Evolutionary conservation across 2,113 vertebrate species (phyloP).

Genomic region (Thinocorus orbignyianus): DNA sequence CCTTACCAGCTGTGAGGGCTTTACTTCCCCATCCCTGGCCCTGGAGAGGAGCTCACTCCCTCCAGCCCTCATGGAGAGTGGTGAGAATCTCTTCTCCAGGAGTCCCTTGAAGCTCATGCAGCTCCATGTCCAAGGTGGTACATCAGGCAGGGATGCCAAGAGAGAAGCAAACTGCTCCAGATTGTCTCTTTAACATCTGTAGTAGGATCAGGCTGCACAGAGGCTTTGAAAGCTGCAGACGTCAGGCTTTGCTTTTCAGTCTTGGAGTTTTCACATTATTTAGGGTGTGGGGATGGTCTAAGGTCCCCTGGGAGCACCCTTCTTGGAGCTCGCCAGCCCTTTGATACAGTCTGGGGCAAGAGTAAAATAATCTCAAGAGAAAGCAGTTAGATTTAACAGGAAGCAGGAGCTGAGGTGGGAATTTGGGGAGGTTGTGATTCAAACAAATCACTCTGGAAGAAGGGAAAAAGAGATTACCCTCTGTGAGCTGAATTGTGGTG

Average conservation of each 20-base stretch:
- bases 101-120: background rate
- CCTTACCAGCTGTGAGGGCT: background rate
- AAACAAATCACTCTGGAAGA: background rate
- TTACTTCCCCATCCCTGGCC: background rate
- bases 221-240: background rate
- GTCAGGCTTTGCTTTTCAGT: background rate
- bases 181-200: background rate
- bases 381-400: background rate
- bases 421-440: background rate
- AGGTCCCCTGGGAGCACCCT: background rate
- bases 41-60: fast-evolving
- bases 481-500: background rate
- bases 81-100: background rate
- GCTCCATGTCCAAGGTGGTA: fast-evolving
- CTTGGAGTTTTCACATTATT: background rate
- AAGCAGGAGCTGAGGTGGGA: background rate
- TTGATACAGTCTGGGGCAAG: background rate
- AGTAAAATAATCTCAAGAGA: background rate
- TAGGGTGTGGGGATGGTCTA: background rate
- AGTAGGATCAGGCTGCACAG: background rate
- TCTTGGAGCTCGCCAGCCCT: background rate
- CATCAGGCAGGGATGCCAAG: background rate
- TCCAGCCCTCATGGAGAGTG: fast-evolving
- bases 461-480: background rate
- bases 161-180: background rate